phyloP scores from a whole-genome alignment of 2,113 vertebrate species.

The Megaptera novaeangliae region DNA sequence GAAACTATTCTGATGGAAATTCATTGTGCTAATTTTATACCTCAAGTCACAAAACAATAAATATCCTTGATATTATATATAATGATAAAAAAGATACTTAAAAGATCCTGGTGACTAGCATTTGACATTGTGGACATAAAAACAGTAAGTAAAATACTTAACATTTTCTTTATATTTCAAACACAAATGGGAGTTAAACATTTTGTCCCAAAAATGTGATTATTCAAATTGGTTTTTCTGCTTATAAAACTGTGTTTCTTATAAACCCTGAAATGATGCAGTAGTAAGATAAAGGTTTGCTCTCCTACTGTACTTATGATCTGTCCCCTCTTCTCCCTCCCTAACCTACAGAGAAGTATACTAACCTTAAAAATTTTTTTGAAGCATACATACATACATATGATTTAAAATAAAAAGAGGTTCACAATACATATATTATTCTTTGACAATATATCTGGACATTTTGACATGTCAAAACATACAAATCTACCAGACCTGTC shows the following conservation, averaged over 20 bases:
- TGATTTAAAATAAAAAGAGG: constrained; percentile 15
- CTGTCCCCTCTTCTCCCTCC: not conserved
- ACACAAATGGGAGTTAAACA: constrained; percentile 3
- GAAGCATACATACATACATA: not conserved
- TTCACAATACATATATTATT: not conserved
- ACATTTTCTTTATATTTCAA: constrained; percentile 25
- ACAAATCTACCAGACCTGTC: not conserved
- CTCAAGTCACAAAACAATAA: constrained; percentile 8
- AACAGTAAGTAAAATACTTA: not conserved
- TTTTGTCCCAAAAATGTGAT: not conserved
- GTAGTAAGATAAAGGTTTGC: not conserved
- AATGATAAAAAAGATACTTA: constrained; percentile 26
- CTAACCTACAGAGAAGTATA: not conserved
- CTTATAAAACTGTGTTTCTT: constrained; percentile 29
- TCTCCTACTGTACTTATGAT: not conserved
- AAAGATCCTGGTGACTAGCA: not conserved
- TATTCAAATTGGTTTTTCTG: not conserved
- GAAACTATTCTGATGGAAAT: constrained; percentile 32
- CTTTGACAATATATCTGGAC: not conserved
- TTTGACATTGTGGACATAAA: constrained; percentile 20
- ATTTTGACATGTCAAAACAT: constrained; percentile 4
- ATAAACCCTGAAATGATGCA: not conserved
- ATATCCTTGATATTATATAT: not conserved
- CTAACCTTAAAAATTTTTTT: not conserved
- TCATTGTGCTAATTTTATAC: not conserved